These are phyloP conservation scores for Himantopus leucocephalus DNA, from an alignment of 2,113 vertebrate species.

Conservation along the genomic window DNA sequence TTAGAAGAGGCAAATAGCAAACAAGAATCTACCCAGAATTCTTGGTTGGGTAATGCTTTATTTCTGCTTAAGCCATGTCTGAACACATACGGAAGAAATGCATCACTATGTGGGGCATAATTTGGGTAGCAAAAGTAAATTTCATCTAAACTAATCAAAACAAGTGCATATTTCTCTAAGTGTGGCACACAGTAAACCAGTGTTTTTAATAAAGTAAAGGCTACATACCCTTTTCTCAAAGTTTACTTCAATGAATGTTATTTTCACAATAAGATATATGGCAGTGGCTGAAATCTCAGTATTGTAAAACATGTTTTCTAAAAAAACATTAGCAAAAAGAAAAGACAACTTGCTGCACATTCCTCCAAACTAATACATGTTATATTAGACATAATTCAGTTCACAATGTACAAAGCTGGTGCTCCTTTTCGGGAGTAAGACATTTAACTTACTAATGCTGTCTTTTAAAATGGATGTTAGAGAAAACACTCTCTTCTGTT, in stretches of 20 bases:
- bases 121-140: background rate
- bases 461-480: background rate
- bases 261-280: background rate
- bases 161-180: background rate
- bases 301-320: background rate
- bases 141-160: background rate
- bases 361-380: background rate
- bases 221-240: background rate
- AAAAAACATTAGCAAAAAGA: background rate
- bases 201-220: background rate
- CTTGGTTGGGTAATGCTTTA: background rate
- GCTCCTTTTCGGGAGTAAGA: background rate
- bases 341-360: background rate
- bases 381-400: background rate
- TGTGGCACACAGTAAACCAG: background rate
- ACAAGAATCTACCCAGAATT: background rate
- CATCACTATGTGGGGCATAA: background rate
- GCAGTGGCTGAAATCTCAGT: background rate
- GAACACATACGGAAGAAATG: background rate
- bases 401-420: background rate
- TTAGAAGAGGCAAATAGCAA: background rate
- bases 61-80: background rate
- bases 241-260: background rate
- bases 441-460: background rate
- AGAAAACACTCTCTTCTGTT: background rate